Conservation (phyloP, 2,888 invertebrate genomes). For the Pyrrhosoma nymphula region DNA sequence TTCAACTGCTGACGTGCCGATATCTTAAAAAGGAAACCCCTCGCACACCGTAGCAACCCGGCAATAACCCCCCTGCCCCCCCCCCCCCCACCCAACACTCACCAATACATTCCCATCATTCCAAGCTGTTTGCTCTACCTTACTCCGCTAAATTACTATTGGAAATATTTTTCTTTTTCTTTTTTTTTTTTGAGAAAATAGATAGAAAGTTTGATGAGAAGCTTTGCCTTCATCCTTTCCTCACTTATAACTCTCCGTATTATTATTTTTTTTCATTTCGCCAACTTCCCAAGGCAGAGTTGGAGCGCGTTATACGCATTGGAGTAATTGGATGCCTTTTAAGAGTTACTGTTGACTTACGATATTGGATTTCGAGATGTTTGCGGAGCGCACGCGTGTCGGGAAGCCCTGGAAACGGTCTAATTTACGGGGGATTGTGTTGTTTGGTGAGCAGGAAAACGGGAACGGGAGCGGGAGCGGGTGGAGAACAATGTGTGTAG, state of each 20-base stretch:
- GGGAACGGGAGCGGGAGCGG: background rate
- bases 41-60: too few relatives aligned
- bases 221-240: background rate
- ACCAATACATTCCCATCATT: background rate
- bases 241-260: background rate
- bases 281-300: background rate
- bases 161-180: background rate
- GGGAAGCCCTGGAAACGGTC: background rate
- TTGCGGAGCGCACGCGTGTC: background rate
- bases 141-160: background rate
- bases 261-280: background rate
- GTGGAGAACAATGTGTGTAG: background rate
- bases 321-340: constrained; percentile 33
- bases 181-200: background rate
- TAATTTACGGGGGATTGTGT: constrained; percentile 21
- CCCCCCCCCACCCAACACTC: too few relatives aligned
- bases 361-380: constrained; percentile 39
- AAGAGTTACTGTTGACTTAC: constrained; percentile 36
- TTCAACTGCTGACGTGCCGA: constrained; percentile 9
- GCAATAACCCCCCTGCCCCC: too few relatives aligned
- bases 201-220: background rate
- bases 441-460: background rate
- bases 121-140: background rate
- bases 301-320: background rate
- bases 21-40: background rate